These are phyloP conservation scores for Lepisosteus oculatus DNA, from an alignment of 2,113 vertebrate species.

Conservation along the genomic window DNA sequence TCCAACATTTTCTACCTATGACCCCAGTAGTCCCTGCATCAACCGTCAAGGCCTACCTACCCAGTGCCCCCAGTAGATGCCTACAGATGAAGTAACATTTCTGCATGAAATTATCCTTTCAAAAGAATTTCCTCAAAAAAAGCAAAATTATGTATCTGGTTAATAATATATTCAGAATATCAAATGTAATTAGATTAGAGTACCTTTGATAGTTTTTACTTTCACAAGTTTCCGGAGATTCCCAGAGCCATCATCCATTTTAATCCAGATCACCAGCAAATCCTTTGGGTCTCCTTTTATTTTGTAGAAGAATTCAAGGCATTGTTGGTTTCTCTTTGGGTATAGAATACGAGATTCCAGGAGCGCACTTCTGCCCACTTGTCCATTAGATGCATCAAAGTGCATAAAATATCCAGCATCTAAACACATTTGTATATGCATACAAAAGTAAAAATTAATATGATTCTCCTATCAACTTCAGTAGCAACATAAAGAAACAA, in stretches of 20 bases:
- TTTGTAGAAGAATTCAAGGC: constrained; percentile 87
- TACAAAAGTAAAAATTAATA: background rate
- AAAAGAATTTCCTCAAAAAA: no score
- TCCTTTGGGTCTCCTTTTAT: constrained; percentile 69
- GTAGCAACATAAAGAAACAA: no score
- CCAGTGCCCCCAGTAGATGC: no score
- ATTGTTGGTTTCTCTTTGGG: constrained; percentile 77
- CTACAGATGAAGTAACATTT: no score
- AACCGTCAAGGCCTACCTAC: no score
- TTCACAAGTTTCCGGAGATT: constrained; percentile 63
- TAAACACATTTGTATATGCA: constrained; percentile 33
- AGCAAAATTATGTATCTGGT: background rate
- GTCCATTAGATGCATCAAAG: constrained; percentile 60
- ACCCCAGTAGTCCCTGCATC: no score
- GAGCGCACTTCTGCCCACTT: constrained; percentile 57
- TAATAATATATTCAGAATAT: background rate
- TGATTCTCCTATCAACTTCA: no score
- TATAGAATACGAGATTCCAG: constrained; percentile 87
- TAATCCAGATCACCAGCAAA: constrained; percentile 76
- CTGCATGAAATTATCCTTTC: no score
- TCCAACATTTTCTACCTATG: no score
- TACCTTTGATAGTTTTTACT: constrained; percentile 77
- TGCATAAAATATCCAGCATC: constrained; percentile 82
- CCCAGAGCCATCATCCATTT: constrained; percentile 75
- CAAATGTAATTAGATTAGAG: background rate